Base-by-base conservation (phyloP, 2,888 invertebrate genomes). In the Coleophora flavipennella region DNA sequence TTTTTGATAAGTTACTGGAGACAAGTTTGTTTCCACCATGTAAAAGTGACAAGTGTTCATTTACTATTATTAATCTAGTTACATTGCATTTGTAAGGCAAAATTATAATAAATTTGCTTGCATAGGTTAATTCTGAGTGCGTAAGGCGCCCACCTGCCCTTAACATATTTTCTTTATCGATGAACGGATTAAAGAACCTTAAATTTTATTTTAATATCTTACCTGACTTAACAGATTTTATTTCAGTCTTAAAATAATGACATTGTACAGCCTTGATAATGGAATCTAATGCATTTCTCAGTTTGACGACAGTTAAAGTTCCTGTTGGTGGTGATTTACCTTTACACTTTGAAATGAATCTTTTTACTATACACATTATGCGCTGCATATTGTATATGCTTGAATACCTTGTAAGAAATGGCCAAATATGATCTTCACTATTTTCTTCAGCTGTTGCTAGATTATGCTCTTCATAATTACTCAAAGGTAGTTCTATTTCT, bases 121-220 rank as follows among this genome's bases (percentile, higher is more conserved):
- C 29, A 25, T 28, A 12, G 6, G 29, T 2, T 12, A 36, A 10
- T 3, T 8, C 2, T 29, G 36, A 28, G 27, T 31, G n/a, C 8
- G 28, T 28, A 2, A 36, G 31, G 6, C 36, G 7, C 13, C 36
- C 36, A 13, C 36, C 36, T 26, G 66, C 55, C 61, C 71, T 55
- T 71, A 74, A 57, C 57, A 67, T 39, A 63, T 66, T 50, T 67
- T 70, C 25, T 6, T 26, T 27, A 11, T 32, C 32, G 9, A 36
- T 13, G 13, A 25, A 36, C 2, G 39, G 39, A 25, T 35, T 11
- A 26, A 26, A 28, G 2, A 11, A 31, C 11, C 8, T 31, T 31
- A 31, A 11, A 11, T 31, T 31, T 31, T 2, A 4, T 31, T 31
- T 31, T 3, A 31, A 3, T 10, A 4, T 8, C 11, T 31, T 31